Evolutionary conservation across 2,113 vertebrate species (phyloP).

Genomic region (Rhynchomys soricoides): DNA sequence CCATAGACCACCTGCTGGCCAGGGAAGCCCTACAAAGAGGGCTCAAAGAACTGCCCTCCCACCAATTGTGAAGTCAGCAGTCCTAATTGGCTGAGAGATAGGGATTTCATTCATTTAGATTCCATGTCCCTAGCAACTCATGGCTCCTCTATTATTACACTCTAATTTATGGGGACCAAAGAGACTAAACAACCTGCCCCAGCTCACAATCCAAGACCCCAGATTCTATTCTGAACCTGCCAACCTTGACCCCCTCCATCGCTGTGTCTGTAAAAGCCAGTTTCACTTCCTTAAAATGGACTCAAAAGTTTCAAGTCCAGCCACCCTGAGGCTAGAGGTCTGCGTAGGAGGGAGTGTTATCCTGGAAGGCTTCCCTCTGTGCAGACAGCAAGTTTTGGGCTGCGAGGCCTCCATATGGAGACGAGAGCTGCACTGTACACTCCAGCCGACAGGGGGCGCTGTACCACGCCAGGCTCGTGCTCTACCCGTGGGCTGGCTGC

Average conservation of each 20-base stretch:
- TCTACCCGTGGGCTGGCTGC: neutral
- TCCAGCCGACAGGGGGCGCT: neutral
- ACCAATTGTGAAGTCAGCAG: accelerated
- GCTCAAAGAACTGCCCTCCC: neutral
- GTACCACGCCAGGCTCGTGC: neutral
- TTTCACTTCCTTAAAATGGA: neutral
- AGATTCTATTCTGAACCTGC: neutral
- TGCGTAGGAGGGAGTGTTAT: neutral
- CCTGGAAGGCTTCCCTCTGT: neutral
- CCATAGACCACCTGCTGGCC: neutral
- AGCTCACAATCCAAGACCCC: neutral
- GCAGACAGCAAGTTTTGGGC: too few species aligned
- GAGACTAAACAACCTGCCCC: neutral
- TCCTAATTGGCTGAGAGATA: neutral
- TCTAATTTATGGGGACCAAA: neutral
- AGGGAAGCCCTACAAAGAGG: neutral
- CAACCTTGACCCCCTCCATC: neutral
- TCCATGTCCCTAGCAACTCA: neutral
- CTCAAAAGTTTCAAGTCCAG: neutral
- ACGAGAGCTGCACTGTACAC: neutral
- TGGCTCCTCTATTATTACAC: too few species aligned
- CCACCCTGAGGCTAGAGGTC: neutral
- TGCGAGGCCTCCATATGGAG: too few species aligned
- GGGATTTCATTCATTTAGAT: neutral
- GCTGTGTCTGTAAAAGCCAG: too few species aligned